A percentile compares a stretch with the other conserved stretches of the same genome.
Conservation (phyloP, 2,888 invertebrate species). For the Eristalinus aeneus region DNA sequence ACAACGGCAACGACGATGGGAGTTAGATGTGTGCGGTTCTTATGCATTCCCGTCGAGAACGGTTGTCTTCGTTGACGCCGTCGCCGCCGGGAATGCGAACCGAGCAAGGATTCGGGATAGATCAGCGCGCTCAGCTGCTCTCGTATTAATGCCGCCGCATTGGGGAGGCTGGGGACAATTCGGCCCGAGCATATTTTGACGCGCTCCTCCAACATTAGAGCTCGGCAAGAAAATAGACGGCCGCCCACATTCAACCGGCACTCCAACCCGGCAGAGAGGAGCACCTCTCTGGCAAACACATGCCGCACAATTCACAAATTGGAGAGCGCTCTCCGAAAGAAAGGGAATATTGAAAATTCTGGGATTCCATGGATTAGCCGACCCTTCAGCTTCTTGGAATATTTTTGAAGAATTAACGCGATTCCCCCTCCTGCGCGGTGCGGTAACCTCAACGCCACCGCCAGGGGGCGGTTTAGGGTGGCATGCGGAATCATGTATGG, state of each 20-base stretch:
- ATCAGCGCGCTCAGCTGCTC: constrained; percentile 36
- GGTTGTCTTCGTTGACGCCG: not conserved
- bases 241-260: not conserved
- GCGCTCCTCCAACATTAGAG: not conserved
- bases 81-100: not conserved
- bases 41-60: constrained; percentile 13
- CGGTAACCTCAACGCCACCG: too few relatives aligned
- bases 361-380: constrained; percentile 22
- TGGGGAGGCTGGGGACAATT: constrained; percentile 20
- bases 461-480: not conserved
- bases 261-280: too few relatives aligned
- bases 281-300: not conserved
- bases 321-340: not conserved
- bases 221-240: not conserved
- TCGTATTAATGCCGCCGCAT: constrained; percentile 47
- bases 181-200: not conserved
- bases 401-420: not conserved
- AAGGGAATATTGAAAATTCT: constrained; percentile 38
- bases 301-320: not conserved
- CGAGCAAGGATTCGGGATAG: constrained; percentile 6
- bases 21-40: constrained; percentile 26
- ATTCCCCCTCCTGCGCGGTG: not conserved
- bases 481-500: constrained; percentile 8
- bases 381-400: constrained; percentile 10
- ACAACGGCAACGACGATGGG: not conserved